Percentiles rank a stretch among this genome's conserved stretches.
phyloP scores from a whole-genome alignment of 92 coral and sea anemone species.

The Chrysogorgia sp. region DNA sequence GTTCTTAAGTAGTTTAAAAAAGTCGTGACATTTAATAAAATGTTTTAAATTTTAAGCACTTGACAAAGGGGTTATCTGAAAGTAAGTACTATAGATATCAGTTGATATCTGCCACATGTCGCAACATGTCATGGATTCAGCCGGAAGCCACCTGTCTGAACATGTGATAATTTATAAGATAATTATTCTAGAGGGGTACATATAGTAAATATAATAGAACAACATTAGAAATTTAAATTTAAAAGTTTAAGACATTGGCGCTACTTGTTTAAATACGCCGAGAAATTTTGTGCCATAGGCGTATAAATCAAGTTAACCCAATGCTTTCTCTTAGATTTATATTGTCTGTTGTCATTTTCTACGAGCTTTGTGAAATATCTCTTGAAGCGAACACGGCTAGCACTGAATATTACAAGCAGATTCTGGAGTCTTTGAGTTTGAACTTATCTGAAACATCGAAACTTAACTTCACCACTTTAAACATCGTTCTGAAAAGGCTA shows the following conservation, averaged over 20 bases:
- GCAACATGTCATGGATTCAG: too few species aligned
- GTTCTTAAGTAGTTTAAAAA: too few species aligned
- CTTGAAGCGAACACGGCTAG: background rate
- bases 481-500: conserved; percentile 19
- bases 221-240: background rate
- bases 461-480: conserved; percentile 17
- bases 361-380: conserved; percentile 12
- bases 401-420: background rate
- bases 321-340: background rate
- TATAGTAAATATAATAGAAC: background rate
- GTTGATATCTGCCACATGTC: too few species aligned
- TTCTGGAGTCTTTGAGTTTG: conserved; percentile 29
- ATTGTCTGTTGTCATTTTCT: background rate
- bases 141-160: conserved; percentile 34
- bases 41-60: too few species aligned
- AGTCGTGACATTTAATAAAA: too few species aligned
- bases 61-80: too few species aligned
- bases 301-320: background rate
- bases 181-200: background rate
- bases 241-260: conserved; percentile 2
- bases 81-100: too few species aligned
- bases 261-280: background rate
- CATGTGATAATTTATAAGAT: conserved; percentile 34
- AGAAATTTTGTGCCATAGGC: background rate
- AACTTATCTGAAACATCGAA: background rate